Evolutionary conservation across 2,888 invertebrate species (phyloP).

Genomic region (Psylliodes chrysocephalus): DNA sequence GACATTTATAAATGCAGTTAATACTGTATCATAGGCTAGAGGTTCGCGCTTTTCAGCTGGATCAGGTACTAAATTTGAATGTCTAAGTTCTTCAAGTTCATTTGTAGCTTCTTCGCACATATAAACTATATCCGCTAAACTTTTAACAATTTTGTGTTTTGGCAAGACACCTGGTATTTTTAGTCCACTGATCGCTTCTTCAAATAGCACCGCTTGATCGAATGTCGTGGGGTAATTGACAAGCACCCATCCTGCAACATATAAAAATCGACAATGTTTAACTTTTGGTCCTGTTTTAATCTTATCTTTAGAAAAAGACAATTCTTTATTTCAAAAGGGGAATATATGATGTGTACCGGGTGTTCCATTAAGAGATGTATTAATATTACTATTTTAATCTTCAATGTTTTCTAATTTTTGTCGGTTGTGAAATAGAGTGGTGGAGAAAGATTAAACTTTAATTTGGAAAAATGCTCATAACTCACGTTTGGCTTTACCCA

Average conservation of each 20-base stretch:
- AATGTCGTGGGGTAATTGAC: constrained; percentile 72
- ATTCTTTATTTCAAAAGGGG: no score
- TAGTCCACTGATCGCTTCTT: constrained; percentile 69
- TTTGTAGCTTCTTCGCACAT: constrained; percentile 52
- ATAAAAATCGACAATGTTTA: no score
- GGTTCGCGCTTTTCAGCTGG: constrained; percentile 60
- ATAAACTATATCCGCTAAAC: constrained; percentile 48
- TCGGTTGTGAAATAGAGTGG: no score
- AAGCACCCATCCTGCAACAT: constrained; percentile 66
- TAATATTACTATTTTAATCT: no score
- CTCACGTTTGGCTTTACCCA: no score
- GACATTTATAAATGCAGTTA: constrained; percentile 69
- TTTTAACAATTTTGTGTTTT: constrained; percentile 31
- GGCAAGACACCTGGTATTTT: constrained; percentile 60
- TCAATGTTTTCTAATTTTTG: no score
- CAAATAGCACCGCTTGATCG: constrained; percentile 70
- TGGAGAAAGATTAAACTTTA: no score
- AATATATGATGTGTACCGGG: no score
- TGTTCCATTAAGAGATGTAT: no score
- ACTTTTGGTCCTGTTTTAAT: no score
- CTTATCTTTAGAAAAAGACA: no score
- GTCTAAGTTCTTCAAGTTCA: constrained; percentile 60
- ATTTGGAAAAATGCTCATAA: no score
- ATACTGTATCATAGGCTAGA: constrained; percentile 66
- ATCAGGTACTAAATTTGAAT: constrained; percentile 68